Base-by-base conservation (phyloP, 92 coral and sea anemone genomes). In the Phymanthus crucifer region DNA sequence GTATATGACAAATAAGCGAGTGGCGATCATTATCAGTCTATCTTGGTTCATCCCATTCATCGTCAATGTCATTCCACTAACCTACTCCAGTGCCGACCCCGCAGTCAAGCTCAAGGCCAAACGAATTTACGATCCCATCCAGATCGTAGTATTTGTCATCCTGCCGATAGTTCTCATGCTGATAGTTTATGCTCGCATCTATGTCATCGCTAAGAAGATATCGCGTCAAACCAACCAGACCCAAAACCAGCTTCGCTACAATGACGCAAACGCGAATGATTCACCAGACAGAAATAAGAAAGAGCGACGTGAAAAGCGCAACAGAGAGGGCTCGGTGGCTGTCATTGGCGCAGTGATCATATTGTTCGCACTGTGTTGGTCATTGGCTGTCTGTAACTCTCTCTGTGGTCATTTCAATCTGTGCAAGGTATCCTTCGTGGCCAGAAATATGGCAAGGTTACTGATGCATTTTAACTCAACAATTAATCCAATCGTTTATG, bases 261-360 rank as follows among this genome's bases (percentile, higher is more conserved):
- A 80, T 72, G 84, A 80, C 71, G 14, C 70, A 35, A 80, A 72
- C 33, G 57, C 78, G 0, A 80, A 72, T 32, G 35, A 19, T 19
- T 43, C 71, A 3, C 37, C 69, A 19, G 78, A 26, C 10, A 56
- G 32, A 24, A 36, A 32, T 50, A 70, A 72, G 61, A 80, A 56
- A 37, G 84, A 80, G n/a, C 84, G 78, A 4, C 77, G 84, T 16
- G 84, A 80, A 77, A 80, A 40, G 24, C 78, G 71, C 31, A 80
- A 80, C 71, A 77, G 84, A 8, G 84, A 80, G 38, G 84, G 84
- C 3, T 47, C 84, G 13, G 84, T 80, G 16, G 84, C 84, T 10
- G 84, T 80, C 1, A 19, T 80, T 52, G 84, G 84, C 18, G 71
- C 61, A n/a, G 84, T 80, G 14, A 80, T 80, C 38, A 56, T 80